These are phyloP conservation scores for Tetraneura akinire DNA, from an alignment of 1,140 invertebrate species.

Conservation along the genomic window DNA sequence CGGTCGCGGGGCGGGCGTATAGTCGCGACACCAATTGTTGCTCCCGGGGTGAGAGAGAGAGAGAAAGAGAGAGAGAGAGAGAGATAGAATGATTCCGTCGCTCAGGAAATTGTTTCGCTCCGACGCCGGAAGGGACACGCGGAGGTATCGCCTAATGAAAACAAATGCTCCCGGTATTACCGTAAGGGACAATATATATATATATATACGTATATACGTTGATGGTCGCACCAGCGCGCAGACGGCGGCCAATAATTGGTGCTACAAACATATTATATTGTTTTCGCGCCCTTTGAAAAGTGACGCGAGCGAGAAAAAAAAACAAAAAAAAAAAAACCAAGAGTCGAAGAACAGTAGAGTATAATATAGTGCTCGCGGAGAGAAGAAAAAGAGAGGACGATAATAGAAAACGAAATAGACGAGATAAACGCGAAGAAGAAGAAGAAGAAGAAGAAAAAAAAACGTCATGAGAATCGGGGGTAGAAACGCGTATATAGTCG, in stretches of 20 bases:
- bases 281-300: background rate
- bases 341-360: too few relatives aligned
- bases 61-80: too few relatives aligned
- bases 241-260: conserved; percentile 26
- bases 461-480: background rate
- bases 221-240: too few relatives aligned
- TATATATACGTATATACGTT: background rate
- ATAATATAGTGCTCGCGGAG: too few relatives aligned
- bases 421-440: too few relatives aligned
- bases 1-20: background rate
- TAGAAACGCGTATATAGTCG: background rate
- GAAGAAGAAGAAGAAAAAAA: background rate
- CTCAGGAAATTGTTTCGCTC: conserved; percentile 47
- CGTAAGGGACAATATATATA: background rate
- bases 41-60: too few relatives aligned
- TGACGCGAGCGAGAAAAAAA: too few relatives aligned
- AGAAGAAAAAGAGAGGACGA: too few relatives aligned
- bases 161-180: conserved; percentile 7
- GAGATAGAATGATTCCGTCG: conserved; percentile 23
- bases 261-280: background rate
- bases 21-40: background rate
- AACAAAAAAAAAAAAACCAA: background rate
- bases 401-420: too few relatives aligned
- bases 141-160: conserved; percentile 30
- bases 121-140: conserved; percentile 45